These are phyloP conservation scores for Octonoba sinensis DNA, from an alignment of 2,888 invertebrate species.

Conservation along the genomic window DNA sequence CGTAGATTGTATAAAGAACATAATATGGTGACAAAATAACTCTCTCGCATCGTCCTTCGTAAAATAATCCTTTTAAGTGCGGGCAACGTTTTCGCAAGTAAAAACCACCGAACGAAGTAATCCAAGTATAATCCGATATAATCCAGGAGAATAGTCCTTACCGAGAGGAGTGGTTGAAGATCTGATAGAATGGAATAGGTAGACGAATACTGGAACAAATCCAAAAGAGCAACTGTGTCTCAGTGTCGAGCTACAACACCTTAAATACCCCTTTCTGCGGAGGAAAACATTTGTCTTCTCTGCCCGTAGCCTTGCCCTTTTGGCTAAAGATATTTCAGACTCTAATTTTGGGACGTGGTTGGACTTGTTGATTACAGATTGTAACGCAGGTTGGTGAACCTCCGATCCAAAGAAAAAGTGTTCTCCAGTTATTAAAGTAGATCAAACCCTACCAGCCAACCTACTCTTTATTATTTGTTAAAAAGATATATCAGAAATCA, in stretches of 20 bases:
- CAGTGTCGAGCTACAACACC: constrained; percentile 14
- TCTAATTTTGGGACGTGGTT: constrained; percentile 34
- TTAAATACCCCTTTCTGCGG: constrained; percentile 51
- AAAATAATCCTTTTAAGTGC: background rate
- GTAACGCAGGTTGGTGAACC: constrained; percentile 45
- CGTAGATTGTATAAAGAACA: background rate
- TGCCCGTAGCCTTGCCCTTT: constrained; percentile 34
- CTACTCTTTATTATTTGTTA: constrained; percentile 27
- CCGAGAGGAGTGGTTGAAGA: constrained; percentile 13
- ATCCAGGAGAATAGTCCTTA: constrained; percentile 48
- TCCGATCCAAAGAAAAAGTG: constrained; percentile 24
- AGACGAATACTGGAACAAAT: constrained; percentile 36
- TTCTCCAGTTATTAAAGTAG: constrained; percentile 29
- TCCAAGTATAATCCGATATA: constrained; percentile 25
- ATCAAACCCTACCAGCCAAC: constrained; percentile 37
- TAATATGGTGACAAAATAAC: background rate
- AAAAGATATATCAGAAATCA: constrained; percentile 1
- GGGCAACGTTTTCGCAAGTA: too few relatives aligned
- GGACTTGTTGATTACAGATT: constrained; percentile 22
- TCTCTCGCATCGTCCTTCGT: background rate
- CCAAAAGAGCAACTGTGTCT: constrained; percentile 36
- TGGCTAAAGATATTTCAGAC: constrained; percentile 21
- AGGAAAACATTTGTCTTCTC: constrained; percentile 31
- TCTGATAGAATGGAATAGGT: constrained; percentile 3
- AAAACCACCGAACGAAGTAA: constrained; percentile 3